Percentiles rank a stretch among this genome's conserved stretches.
Conservation (phyloP, 2,888 invertebrate species). For the Bombylius major region DNA sequence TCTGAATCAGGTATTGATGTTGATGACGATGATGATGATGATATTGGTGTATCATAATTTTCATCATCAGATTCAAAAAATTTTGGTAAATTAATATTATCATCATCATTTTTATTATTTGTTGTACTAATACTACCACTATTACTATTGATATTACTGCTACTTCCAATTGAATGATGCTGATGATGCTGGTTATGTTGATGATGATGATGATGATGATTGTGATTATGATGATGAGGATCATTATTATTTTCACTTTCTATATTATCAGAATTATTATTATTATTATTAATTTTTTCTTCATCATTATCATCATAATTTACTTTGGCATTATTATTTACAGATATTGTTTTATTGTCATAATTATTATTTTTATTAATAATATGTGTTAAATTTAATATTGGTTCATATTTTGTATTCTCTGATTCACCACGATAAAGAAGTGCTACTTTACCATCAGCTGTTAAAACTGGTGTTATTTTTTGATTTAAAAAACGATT, state of each 20-base stretch:
- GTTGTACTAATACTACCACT: constrained; percentile 11
- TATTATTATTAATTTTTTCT: neutral
- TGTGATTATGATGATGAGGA: neutral
- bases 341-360: constrained; percentile 18
- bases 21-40: constrained; percentile 7
- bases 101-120: constrained; percentile 16
- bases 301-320: constrained; percentile 20
- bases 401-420: constrained; percentile 37
- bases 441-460: constrained; percentile 40
- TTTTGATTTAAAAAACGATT: constrained; percentile 33
- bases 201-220: too few relatives aligned
- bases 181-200: neutral
- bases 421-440: constrained; percentile 38
- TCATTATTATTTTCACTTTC: neutral
- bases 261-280: too few relatives aligned
- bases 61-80: neutral
- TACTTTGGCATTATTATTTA: constrained; percentile 15
- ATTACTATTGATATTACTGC: neutral
- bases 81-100: neutral
- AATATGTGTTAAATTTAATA: constrained; percentile 30
- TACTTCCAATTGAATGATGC: neutral
- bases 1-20: constrained; percentile 3
- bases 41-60: neutral
- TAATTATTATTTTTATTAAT: constrained; percentile 28
- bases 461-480: constrained; percentile 38